Evolutionary conservation across 1,140 invertebrate genomes (phyloP), one percentile per base, ranked within the genome.

Genomic region (Conus ventricosus): DNA sequence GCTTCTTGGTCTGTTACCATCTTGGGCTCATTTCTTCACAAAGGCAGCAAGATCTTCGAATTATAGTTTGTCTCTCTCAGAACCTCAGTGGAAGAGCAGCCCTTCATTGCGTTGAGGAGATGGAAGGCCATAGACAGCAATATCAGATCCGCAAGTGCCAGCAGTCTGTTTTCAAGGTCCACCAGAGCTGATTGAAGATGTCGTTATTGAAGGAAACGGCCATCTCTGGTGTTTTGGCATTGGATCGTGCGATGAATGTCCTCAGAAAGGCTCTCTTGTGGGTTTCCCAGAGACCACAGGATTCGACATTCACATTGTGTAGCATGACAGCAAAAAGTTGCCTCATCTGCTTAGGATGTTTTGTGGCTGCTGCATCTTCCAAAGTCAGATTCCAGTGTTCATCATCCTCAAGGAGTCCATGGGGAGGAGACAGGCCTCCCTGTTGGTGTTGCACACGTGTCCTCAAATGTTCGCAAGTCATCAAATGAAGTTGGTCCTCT

Each of bases 11-110:
- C 85, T 76, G 20, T 27, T n/a, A 87, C 11, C 39, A 39, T 39
- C 60, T 85, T 57, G 54, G 54, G 84, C 27, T 57, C 54, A 53
- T 87, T 57, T 57, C 55, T 53, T 83, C 8, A 83, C n/a, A n/a
- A 39, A 27, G 10, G 10, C 39, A n/a, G 51, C 81, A 53, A 5
- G 55, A 25, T 39, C 39, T 39, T 39, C 39, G 27, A 20, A n/a
- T 83, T n/a, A 27, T 54, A 83, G 39, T n/a, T 57, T 13, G 51
- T 83, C n/a, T 83, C 81, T 54, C 25, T 23, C 39, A 54, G 39
- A 6, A 83, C 11, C 51, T 83, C 81, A 17, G 39, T 39, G 39
- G 39, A 39, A 39, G 39, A 39, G 39, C 39, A 39, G 39, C 39
- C 39, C 39, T 39, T 39, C 39, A 39, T 39, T 39, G 39, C 39